Base-by-base conservation (phyloP, 1,140 invertebrate species). In the Homarus americanus region DNA sequence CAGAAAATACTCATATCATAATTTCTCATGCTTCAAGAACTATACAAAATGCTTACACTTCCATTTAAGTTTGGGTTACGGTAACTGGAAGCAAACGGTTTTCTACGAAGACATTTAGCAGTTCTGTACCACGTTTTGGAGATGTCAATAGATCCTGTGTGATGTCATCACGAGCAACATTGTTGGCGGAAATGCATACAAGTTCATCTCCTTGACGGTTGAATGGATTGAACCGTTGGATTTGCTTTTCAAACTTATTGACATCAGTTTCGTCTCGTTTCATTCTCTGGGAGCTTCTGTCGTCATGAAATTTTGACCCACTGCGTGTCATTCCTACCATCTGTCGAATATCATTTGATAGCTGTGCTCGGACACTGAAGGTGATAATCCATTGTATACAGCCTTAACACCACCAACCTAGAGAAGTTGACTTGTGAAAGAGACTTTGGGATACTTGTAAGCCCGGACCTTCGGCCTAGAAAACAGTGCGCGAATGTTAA, bases 261-360 rank as follows among this genome's bases (percentile, higher is more conserved):
- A 63, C 58, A 63, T 63, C 58, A 63, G 58, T n/a, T 63, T 72
- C 66, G 34, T 72, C 66, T 24, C 66, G n/a, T 72, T 24, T 72
- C 5, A 72, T 72, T 72, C 66, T 72, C 66, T 7, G 5, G 24
- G 66, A 72, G 24, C 66, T 24, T 4, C 7, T 72, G 66, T 72
- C 66, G 34, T 32, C 66, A 28, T 9, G 24, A 4, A 5, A 72
- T 72, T n/a, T 72, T 10, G 66, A 72, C 7, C 24, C 24, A 63
- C 58, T n/a, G 66, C 5, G 66, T 10, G 5, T 72, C 5, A 72
- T 24, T 7, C 66, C 24, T 24, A 24, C 66, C 66, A 72, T 72
- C 66, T 72, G 7, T 7, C 24, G 66, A 5, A 38, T 75, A 38
- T 75, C n/a, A n/a, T n/a, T n/a, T n/a, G n/a, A n/a, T n/a, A n/a